Evolutionary conservation across 2,888 invertebrate genomes (phyloP).

Genomic region (Eulithis testata): DNA sequence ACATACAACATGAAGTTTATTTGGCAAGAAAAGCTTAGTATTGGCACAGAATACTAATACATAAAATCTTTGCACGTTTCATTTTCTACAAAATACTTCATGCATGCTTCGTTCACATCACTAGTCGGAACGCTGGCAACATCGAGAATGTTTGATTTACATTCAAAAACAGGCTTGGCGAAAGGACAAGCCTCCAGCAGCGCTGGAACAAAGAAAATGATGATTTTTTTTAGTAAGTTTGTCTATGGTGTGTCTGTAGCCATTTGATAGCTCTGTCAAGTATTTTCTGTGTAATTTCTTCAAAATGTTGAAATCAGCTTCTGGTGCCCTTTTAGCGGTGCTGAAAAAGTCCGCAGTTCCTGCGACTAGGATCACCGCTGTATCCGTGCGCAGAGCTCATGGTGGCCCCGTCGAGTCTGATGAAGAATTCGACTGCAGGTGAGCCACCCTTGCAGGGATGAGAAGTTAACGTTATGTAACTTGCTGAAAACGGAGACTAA

Average conservation of each 20-base stretch:
- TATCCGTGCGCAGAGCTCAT: slow-evolving; percentile 68
- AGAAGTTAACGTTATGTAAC: slow-evolving; percentile 80
- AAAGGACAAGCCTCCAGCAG: too few species aligned
- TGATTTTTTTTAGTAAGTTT: background rate
- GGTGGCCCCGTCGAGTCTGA: slow-evolving; percentile 88
- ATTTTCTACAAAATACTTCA: too few species aligned
- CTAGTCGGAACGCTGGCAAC: slow-evolving; percentile 24
- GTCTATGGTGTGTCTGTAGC: slow-evolving; percentile 61
- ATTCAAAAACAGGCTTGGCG: too few species aligned
- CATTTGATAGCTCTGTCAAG: slow-evolving; percentile 76
- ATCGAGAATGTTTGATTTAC: too few species aligned
- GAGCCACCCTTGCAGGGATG: slow-evolving; percentile 54
- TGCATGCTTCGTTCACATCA: slow-evolving; percentile 24
- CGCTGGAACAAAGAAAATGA: too few species aligned
- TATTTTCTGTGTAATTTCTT: slow-evolving; percentile 57
- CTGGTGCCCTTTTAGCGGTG: slow-evolving; percentile 70
- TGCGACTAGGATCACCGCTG: slow-evolving; percentile 63
- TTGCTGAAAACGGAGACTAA: slow-evolving; percentile 53
- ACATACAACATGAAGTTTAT: slow-evolving; percentile 11
- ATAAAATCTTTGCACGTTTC: too few species aligned
- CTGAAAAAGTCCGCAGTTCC: slow-evolving; percentile 72
- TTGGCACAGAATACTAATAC: too few species aligned
- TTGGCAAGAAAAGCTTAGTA: background rate
- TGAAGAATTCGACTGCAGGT: slow-evolving; percentile 92
- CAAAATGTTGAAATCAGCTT: slow-evolving; percentile 80